Evolutionary conservation across 1,140 invertebrate genomes (phyloP), one percentile per base, ranked within the genome.

Genomic region (Ylistrum balloti): DNA sequence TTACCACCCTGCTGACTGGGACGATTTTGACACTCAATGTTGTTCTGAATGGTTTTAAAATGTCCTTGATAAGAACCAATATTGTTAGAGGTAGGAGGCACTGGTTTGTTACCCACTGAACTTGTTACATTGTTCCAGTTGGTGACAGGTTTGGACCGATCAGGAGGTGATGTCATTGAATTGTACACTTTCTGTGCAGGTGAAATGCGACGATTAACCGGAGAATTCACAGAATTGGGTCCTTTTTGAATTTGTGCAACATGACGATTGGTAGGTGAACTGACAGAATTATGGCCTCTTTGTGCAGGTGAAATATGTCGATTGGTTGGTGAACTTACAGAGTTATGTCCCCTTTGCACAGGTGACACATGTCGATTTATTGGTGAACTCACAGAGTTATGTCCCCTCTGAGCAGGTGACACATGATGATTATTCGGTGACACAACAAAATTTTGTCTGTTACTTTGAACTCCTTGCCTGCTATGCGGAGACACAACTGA

Each of bases 291-390:
- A 74, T 74, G 56, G 5, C 22, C 56, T 11, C 56, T 74, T 74
- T 74, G 56, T 5, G 56, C n/a, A n/a, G n/a, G 56, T 74, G 56
- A 74, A 0, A 74, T 5, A n/a, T 74, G 56, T n/a, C n/a, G 56
- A 74, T 74, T 74, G n/a, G 56, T 74, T 74, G 56, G 56, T 74
- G 56, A 74, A 74, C 22, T 74, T 74, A 74, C n/a, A 74, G 56
- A 74, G 3, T 74, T 9, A 74, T 74, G 56, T 28, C 56, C 56
- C 56, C 56, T 74, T 74, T 74, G 56, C 2, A 28, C 56, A 28
- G 56, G 56, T 28, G 56, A 74, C 56, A 74, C 20, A 74, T 74
- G 56, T 28, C n/a, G 56, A 74, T 74, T 74, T 74, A n/a, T 74
- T 28, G 56, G 56, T 28, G 56, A 74, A 74, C 56, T 28, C 9